Percentiles rank a stretch among this genome's conserved stretches.
phyloP scores from a whole-genome alignment of 2,888 invertebrate species.

The Tachystola acroxantha region DNA sequence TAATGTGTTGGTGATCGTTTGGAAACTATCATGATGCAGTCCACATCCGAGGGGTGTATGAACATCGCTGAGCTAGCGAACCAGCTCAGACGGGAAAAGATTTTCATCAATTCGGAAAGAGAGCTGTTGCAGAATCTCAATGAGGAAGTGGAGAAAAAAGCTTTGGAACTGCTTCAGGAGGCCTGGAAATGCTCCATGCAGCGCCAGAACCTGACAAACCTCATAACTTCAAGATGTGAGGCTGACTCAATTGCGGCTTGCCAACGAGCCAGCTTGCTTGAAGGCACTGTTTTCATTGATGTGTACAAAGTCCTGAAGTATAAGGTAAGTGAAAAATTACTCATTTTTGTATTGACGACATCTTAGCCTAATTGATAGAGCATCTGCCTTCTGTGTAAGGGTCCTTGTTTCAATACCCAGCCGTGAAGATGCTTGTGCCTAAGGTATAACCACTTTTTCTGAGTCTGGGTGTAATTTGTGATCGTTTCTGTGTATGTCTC shows the following conservation, averaged over 20 bases:
- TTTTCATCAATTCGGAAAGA: slow-evolving; percentile 92
- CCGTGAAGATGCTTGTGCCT: too few relatives aligned
- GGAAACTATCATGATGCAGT: slow-evolving; percentile 61
- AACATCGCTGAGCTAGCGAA: slow-evolving; percentile 71
- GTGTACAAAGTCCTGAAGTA: slow-evolving; percentile 90
- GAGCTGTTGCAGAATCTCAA: slow-evolving; percentile 88
- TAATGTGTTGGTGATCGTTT: slow-evolving; percentile 38
- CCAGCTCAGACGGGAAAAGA: slow-evolving; percentile 89
- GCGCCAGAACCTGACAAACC: slow-evolving; percentile 86
- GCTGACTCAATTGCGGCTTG: slow-evolving; percentile 87
- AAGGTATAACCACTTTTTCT: too few relatives aligned
- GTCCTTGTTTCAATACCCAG: too few relatives aligned
- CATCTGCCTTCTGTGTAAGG: too few relatives aligned
- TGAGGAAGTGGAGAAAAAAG: slow-evolving; percentile 81
- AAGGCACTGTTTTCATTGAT: slow-evolving; percentile 83
- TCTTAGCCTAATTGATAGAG: too few relatives aligned
- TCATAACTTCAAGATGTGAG: slow-evolving; percentile 86
- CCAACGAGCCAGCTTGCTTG: slow-evolving; percentile 74
- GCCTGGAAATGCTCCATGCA: slow-evolving; percentile 95
- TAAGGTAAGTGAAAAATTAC: slow-evolving; percentile 80
- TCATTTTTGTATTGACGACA: too few relatives aligned
- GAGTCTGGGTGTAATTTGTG: too few relatives aligned
- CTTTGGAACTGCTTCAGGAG: slow-evolving; percentile 80
- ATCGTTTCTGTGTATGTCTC: too few relatives aligned
- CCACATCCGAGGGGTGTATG: slow-evolving; percentile 67